Base-by-base conservation (phyloP, 2,888 invertebrate genomes). In the Mycalesis mineus region DNA sequence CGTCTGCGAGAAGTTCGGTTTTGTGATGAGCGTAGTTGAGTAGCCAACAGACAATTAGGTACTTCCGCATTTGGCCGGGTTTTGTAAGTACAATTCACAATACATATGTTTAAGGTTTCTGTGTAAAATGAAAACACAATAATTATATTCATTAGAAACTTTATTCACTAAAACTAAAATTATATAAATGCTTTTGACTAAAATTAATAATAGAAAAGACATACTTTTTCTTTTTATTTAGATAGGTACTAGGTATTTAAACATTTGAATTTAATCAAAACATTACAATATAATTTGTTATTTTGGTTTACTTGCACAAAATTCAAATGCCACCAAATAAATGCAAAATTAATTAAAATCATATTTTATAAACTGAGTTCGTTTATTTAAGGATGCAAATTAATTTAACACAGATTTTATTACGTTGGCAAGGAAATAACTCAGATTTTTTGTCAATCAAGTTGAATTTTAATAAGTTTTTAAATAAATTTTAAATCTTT, bases 111-210 rank as follows among this genome's bases (percentile, higher is more conserved):
- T 15, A 15, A 41, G 9, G 9, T 1, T 41, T 33, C 1, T 33
- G 7, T n/a, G 7, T 37, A 5, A 28, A 45, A 45, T 37, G 36
- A 50, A 56, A 29, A 40, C 41, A 44, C 31, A 31, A 7, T 8
- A 41, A 4, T 33, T 14, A 63, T 66, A 29, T 42, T 28, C n/a
- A 41, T 48, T 22, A 48, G 8, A 52, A 40, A 39, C 49, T 58
- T 73, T 68, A 63, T 55, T 61, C 7, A 42, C 36, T 57, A 58
- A 53, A 47, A 56, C 22, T 72, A 70, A 59, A 68, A 66, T 69
- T 58, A 61, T 61, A 71, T 72, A 71, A 70, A 69, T 70, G 68
- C 69, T 40, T 60, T 61, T 65, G 55, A 71, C 60, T 70, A 73
- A 67, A 58, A 66, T 63, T 57, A 54, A 47, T 60, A 61, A 58